These are phyloP conservation scores for Cairina moschata DNA, from an alignment of 2,113 vertebrate genomes.

Conservation along the genomic window DNA sequence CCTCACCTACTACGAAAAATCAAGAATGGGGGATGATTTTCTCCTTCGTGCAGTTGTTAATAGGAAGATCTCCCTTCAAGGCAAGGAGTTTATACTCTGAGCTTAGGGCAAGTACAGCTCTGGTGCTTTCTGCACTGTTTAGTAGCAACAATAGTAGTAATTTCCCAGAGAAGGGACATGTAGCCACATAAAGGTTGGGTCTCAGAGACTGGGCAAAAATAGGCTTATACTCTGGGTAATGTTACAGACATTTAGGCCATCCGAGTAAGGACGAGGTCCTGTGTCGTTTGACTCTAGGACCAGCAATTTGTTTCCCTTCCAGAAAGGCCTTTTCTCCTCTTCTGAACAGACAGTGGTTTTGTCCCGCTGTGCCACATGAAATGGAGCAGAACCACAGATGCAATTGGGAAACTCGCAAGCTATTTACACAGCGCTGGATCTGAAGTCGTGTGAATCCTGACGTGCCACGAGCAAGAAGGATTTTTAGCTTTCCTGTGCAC, in stretches of 20 bases:
- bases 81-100: not conserved
- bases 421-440: not conserved
- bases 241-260: not conserved
- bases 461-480: not conserved
- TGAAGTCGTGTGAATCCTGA: not conserved
- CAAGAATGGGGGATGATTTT: not conserved
- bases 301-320: not conserved
- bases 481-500: not conserved
- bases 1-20: not conserved
- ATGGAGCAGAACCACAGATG: fast-evolving
- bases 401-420: fast-evolving
- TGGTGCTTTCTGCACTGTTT: not conserved
- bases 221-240: not conserved
- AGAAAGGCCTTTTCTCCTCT: not conserved
- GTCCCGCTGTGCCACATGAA: not conserved
- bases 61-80: not conserved
- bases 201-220: not conserved
- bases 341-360: not conserved
- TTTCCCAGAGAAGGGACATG: no score
- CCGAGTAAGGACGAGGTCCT: not conserved
- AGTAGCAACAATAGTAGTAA: not conserved
- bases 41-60: no score
- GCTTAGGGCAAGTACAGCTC: not conserved
- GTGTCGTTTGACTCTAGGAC: not conserved
- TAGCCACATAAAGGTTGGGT: not conserved